phyloP scores from a whole-genome alignment of 1,140 invertebrate genomes.

The Drosophila willistoni region DNA sequence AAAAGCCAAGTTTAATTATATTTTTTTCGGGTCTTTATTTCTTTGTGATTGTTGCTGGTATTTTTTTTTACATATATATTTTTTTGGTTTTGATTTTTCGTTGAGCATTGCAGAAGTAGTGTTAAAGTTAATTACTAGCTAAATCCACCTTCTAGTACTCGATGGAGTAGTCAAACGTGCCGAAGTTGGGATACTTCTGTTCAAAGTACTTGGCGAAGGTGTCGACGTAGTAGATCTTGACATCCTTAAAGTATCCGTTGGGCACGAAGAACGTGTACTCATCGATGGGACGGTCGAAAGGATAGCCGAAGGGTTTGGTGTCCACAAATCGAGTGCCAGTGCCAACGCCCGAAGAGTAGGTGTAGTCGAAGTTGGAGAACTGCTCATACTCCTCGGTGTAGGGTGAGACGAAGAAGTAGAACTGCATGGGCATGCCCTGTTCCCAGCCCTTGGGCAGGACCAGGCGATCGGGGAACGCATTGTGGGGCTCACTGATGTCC shows the following conservation, averaged over 20 bases:
- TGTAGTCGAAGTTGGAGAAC: constrained; percentile 66
- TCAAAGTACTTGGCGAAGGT: constrained; percentile 82
- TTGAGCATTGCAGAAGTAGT: constrained; percentile 35
- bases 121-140: constrained; percentile 44
- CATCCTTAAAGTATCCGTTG: constrained; percentile 82
- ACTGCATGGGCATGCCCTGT: constrained; percentile 86
- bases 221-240: constrained; percentile 83
- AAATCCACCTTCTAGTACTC: constrained; percentile 47
- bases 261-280: constrained; percentile 78
- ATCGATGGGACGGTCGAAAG: constrained; percentile 83
- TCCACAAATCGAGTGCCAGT: constrained; percentile 72
- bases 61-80: constrained; percentile 19
- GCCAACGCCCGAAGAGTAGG: constrained; percentile 65
- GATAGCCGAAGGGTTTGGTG: constrained; percentile 80
- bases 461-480: constrained; percentile 86
- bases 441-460: constrained; percentile 85
- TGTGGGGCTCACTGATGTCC: constrained; percentile 84
- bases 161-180: constrained; percentile 65
- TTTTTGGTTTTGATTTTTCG: constrained; percentile 55
- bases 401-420: constrained; percentile 85
- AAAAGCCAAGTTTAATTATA: not conserved
- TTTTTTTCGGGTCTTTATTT: constrained; percentile 34
- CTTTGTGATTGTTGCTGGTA: constrained; percentile 20
- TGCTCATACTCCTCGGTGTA: constrained; percentile 72
- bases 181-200: constrained; percentile 66